Evolutionary conservation across 2,113 vertebrate species (phyloP).

Genomic region (Sorex fumeus): DNA sequence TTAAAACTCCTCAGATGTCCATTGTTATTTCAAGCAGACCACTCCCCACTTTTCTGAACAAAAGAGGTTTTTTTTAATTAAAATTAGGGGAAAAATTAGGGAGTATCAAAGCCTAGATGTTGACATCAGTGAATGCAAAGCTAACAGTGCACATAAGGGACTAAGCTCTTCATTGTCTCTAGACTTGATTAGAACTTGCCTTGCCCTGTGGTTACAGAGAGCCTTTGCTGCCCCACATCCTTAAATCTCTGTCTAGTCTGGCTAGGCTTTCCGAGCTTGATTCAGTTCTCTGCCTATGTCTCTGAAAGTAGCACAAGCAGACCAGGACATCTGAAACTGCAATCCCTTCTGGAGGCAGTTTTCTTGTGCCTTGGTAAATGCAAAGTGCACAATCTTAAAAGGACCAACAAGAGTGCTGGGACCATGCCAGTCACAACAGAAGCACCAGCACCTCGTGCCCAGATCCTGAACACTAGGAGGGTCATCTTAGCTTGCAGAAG

Average conservation of each 20-base stretch:
- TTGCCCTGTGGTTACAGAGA: not conserved
- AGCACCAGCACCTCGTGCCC: not conserved
- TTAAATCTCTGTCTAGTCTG: not conserved
- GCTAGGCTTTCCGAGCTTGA: not conserved
- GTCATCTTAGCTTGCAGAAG: not conserved
- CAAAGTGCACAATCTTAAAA: conserved; percentile 13
- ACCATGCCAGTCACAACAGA: not conserved
- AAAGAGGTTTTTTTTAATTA: not conserved
- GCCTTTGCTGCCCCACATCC: not conserved
- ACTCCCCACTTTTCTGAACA: not conserved
- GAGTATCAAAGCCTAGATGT: not conserved
- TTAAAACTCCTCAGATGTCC: not conserved
- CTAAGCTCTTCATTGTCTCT: not conserved
- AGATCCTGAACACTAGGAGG: not conserved
- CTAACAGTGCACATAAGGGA: not conserved
- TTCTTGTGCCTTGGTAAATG: conserved; percentile 20
- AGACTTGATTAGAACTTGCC: not conserved
- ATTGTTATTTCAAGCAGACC: not conserved
- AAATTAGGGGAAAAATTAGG: too few species aligned
- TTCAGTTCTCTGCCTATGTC: not conserved
- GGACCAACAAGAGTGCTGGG: not conserved
- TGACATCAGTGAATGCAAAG: conserved; percentile 20
- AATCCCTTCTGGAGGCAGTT: conserved; percentile 1
- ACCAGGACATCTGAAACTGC: not conserved
- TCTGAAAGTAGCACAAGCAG: conserved; percentile 8